Conservation (phyloP, 2,113 vertebrate species). For the Siphamia tubifer region DNA sequence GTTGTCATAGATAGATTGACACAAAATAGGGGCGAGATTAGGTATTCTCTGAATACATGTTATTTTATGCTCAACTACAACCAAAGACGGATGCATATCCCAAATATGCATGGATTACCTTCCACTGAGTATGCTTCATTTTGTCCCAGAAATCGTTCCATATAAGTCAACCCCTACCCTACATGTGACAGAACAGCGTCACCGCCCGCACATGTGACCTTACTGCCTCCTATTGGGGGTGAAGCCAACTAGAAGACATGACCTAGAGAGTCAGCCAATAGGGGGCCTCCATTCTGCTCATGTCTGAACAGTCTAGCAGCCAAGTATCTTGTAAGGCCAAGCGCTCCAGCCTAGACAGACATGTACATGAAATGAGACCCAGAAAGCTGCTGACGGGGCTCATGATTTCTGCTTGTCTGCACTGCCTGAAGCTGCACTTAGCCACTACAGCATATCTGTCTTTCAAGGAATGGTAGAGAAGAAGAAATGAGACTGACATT, state of each 20-base stretch:
- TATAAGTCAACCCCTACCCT: constrained; percentile 10
- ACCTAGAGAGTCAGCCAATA: constrained; percentile 24
- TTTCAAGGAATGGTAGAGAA: neutral
- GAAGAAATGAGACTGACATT: neutral
- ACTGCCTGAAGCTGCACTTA: neutral
- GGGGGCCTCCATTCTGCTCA: neutral
- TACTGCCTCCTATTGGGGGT: constrained; percentile 30
- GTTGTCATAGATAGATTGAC: too few relatives aligned
- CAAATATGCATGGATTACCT: too few relatives aligned
- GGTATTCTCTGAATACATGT: too few relatives aligned
- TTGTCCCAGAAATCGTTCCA: too few relatives aligned
- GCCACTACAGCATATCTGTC: neutral
- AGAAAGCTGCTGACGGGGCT: neutral
- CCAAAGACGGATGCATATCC: too few relatives aligned
- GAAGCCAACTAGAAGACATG: constrained; percentile 43
- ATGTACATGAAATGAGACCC: neutral
- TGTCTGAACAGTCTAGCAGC: neutral
- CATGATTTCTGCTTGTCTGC: neutral
- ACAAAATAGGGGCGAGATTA: too few relatives aligned
- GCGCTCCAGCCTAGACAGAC: neutral
- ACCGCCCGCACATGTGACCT: constrained; percentile 2
- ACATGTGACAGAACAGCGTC: constrained; percentile 28
- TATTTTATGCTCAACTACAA: too few relatives aligned
- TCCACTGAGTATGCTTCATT: too few relatives aligned
- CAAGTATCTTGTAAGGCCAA: too few relatives aligned